Percentiles rank a stretch among this genome's conserved stretches.
phyloP scores from a whole-genome alignment of 2,888 invertebrate genomes.

The Gymnosoma rotundatum region DNA sequence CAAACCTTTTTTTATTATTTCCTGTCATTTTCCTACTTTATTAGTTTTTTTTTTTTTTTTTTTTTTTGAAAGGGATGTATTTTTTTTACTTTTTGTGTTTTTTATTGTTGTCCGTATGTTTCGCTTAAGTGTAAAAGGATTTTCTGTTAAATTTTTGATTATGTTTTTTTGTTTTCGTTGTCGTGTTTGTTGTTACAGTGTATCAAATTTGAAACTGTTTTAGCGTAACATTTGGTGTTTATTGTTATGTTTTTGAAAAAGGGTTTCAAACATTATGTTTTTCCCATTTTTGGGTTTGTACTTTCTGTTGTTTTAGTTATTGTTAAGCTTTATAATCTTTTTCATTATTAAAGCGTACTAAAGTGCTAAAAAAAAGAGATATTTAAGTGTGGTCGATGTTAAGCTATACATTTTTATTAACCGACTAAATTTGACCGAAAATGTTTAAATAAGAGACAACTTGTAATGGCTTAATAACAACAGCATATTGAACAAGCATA shows the following conservation, averaged over 20 bases:
- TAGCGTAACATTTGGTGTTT: slow-evolving; percentile 58
- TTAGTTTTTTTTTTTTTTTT: slow-evolving; percentile 31
- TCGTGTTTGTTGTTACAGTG: neutral
- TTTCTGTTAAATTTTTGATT: slow-evolving; percentile 63
- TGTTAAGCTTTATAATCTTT: no score
- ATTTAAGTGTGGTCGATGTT: no score
- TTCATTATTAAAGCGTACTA: no score
- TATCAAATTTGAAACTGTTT: slow-evolving; percentile 44
- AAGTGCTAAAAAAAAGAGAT: no score
- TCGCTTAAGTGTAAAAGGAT: slow-evolving; percentile 39
- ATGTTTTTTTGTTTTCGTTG: slow-evolving; percentile 47
- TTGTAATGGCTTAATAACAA: no score
- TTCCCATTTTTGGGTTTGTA: no score
- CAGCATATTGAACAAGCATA: no score
- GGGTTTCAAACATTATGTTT: neutral
- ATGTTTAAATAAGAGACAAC: no score
- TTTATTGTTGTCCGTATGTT: slow-evolving; percentile 57
- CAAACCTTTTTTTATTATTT: neutral
- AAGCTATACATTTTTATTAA: no score
- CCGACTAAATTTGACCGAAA: no score
- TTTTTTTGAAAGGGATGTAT: slow-evolving; percentile 10
- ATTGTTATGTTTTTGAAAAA: slow-evolving; percentile 56
- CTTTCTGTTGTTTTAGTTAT: no score
- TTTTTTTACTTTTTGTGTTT: slow-evolving; percentile 45
- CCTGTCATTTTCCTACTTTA: slow-evolving; percentile 24